These are phyloP conservation scores for Hirtodrosophila histrioides DNA, from an alignment of 2,888 invertebrate species.

Conservation along the genomic window DNA sequence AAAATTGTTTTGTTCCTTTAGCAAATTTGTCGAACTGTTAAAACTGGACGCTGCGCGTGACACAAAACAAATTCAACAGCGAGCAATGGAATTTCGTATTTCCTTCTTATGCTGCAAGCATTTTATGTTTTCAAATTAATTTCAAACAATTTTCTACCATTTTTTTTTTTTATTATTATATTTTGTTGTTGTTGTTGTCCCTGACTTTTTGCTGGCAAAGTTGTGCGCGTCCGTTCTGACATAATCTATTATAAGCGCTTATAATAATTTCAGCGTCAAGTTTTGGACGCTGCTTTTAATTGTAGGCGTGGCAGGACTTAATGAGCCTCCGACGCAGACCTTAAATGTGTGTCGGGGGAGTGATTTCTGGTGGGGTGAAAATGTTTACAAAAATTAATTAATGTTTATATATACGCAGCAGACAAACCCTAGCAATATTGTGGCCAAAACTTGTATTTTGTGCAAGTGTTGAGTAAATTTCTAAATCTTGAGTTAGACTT, in stretches of 20 bases:
- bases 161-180: constrained; percentile 12
- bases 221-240: constrained; percentile 47
- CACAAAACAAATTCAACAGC: constrained; percentile 56
- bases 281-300: constrained; percentile 51
- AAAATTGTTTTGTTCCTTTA: constrained; percentile 4
- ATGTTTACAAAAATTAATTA: constrained; percentile 32
- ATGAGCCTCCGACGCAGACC: constrained; percentile 41
- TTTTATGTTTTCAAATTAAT: constrained; percentile 66
- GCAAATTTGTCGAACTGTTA: constrained; percentile 33
- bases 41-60: constrained; percentile 52
- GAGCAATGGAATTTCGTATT: constrained; percentile 2
- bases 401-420: constrained; percentile 35
- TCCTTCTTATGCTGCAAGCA: constrained; percentile 14
- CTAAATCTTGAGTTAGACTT: constrained; percentile 15
- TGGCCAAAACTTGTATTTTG: constrained; percentile 2
- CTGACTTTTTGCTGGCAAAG: constrained; percentile 37
- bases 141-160: constrained; percentile 42
- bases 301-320: constrained; percentile 64
- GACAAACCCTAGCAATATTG: background rate
- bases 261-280: constrained; percentile 49
- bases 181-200: no score
- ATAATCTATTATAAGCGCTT: constrained; percentile 66
- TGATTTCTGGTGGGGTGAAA: constrained; percentile 16
- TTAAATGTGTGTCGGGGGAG: constrained; percentile 38
- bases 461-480: constrained; percentile 40